phyloP scores from a whole-genome alignment of 2,888 invertebrate genomes.

The Patella pellucida region DNA sequence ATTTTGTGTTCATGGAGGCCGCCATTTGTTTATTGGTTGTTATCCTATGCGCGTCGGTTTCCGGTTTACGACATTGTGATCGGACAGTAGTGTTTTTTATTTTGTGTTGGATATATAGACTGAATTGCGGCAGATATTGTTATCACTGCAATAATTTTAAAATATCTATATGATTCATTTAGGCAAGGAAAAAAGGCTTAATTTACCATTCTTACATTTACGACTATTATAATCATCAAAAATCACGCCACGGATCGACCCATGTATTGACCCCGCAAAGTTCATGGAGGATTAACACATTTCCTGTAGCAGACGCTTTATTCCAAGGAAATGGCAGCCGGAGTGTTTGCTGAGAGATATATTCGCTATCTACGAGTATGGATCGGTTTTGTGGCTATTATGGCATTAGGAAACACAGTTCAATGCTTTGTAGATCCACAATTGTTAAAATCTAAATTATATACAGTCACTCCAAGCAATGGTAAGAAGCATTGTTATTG shows the following conservation, averaged over 20 bases:
- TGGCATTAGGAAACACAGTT: conserved; percentile 61
- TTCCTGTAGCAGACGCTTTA: too few relatives aligned
- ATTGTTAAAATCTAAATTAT: conserved; percentile 49
- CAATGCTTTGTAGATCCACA: conserved; percentile 53
- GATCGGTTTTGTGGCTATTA: conserved; percentile 59
- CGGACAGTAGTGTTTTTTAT: too few relatives aligned
- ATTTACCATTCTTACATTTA: neutral
- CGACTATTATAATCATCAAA: conserved; percentile 3
- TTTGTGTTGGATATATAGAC: too few relatives aligned
- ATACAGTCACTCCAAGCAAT: conserved; percentile 42
- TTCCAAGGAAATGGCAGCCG: conserved; percentile 5
- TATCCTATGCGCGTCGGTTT: conserved; percentile 13
- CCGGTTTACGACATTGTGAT: conserved; percentile 15
- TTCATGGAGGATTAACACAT: too few relatives aligned
- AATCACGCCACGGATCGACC: neutral
- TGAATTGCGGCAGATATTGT: too few relatives aligned
- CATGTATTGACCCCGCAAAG: neutral
- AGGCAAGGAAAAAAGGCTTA: too few relatives aligned
- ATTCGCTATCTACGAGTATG: conserved; percentile 51
- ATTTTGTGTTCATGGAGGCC: conserved; percentile 11
- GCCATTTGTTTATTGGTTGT: conserved; percentile 36
- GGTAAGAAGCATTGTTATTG: conserved; percentile 30
- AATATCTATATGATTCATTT: too few relatives aligned
- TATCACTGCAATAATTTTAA: too few relatives aligned
- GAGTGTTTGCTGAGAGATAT: conserved; percentile 26